phyloP scores from a whole-genome alignment of 2,113 vertebrate species.

The Rhadina sibilatrix region DNA sequence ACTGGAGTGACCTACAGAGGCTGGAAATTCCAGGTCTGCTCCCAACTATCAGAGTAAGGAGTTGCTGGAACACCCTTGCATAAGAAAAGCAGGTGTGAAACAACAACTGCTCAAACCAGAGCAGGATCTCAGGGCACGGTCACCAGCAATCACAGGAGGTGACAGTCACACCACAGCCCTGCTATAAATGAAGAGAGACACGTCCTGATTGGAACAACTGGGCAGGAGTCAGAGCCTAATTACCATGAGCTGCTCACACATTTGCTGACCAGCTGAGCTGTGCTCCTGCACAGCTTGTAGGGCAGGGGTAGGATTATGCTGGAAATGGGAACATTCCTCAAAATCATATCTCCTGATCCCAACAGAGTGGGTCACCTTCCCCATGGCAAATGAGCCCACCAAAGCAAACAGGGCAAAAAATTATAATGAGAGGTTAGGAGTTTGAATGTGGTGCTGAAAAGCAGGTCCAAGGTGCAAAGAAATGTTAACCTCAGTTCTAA shows the following conservation, averaged over 20 bases:
- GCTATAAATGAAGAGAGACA: not conserved
- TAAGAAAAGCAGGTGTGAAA: not conserved
- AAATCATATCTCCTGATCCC: not conserved
- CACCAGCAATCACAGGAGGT: not conserved
- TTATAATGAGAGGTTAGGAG: not conserved
- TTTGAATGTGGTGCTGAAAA: not conserved
- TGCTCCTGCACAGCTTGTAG: not conserved
- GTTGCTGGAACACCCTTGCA: not conserved
- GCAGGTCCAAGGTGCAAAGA: not conserved
- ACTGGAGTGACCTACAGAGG: not conserved
- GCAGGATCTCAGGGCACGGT: not conserved
- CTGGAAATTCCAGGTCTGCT: not conserved
- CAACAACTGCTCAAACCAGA: not conserved
- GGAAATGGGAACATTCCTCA: not conserved
- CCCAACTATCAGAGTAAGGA: not conserved
- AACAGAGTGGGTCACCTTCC: accelerated
- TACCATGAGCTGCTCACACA: not conserved
- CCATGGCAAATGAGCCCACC: not conserved
- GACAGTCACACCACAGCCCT: not conserved
- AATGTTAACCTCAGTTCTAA: not conserved
- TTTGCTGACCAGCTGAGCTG: not conserved
- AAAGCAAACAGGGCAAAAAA: not conserved
- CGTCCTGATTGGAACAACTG: not conserved
- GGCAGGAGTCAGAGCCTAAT: not conserved
- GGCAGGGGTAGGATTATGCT: not conserved